Evolutionary conservation across 1,140 invertebrate species (phyloP).

Genomic region (Orchestia grillus): DNA sequence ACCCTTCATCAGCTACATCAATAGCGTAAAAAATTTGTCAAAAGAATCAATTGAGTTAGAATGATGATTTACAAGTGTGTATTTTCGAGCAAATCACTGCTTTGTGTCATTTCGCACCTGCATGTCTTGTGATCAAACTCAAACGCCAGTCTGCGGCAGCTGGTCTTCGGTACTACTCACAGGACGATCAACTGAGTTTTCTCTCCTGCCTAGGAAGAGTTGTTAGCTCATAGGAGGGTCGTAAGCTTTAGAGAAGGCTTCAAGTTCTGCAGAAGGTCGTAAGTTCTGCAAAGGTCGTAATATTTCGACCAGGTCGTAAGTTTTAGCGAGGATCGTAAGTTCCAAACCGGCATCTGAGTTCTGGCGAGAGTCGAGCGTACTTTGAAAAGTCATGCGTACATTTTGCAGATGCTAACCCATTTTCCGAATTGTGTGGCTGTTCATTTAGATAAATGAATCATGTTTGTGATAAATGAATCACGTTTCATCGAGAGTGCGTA

Average conservation of each 20-base stretch:
- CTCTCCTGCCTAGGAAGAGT: background rate
- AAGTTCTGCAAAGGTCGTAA: background rate
- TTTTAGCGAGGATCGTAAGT: background rate
- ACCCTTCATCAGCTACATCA: background rate
- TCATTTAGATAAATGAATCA: background rate
- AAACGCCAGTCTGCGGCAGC: background rate
- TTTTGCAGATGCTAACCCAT: background rate
- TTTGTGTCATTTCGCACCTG: background rate
- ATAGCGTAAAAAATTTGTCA: background rate
- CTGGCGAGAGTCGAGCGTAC: background rate
- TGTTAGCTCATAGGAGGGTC: background rate
- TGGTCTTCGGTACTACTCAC: background rate
- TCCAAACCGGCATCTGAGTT: background rate
- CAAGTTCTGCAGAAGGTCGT: background rate
- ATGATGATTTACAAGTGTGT: background rate
- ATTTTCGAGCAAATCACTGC: background rate
- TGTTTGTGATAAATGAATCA: background rate
- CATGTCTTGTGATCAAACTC: background rate
- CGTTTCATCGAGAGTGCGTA: background rate
- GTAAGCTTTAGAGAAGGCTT: background rate
- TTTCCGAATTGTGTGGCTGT: background rate
- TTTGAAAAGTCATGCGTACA: background rate
- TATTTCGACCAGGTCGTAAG: background rate
- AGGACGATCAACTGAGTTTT: no score
- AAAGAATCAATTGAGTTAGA: background rate